Conservation (phyloP, 2,113 vertebrate genomes). For the Myxocyprinus asiaticus region DNA sequence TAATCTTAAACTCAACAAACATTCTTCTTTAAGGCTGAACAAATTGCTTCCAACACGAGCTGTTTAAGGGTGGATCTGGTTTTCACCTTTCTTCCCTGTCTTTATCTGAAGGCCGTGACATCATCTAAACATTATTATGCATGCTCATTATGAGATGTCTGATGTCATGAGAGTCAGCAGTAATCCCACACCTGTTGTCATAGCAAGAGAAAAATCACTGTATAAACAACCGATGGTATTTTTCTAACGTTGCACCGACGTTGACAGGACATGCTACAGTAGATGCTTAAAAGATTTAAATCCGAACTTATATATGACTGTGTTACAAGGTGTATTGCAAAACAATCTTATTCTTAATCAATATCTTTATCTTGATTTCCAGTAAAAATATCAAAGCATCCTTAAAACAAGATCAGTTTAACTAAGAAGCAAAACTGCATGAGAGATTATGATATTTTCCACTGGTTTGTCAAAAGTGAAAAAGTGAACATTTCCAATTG, state of each 20-base stretch:
- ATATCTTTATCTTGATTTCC: too few species aligned
- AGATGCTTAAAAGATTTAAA: not conserved
- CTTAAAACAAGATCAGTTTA: too few species aligned
- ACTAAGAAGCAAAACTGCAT: too few species aligned
- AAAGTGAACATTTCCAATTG: too few species aligned
- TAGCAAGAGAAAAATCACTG: slow-evolving; percentile 63
- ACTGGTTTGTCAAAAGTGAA: too few species aligned
- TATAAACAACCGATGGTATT: slow-evolving; percentile 59
- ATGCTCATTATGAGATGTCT: slow-evolving; percentile 66
- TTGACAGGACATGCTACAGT: slow-evolving; percentile 16
- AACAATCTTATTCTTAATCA: too few species aligned
- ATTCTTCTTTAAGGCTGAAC: slow-evolving; percentile 41
- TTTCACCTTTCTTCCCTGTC: slow-evolving; percentile 41
- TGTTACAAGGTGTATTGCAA: not conserved
- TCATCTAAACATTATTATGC: slow-evolving; percentile 61
- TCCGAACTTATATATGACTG: not conserved
- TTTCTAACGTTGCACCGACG: slow-evolving; percentile 32
- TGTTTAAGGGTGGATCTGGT: slow-evolving; percentile 44
- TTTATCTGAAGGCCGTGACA: slow-evolving; percentile 64
- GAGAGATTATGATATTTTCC: too few species aligned
- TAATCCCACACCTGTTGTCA: slow-evolving; percentile 61
- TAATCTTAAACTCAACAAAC: slow-evolving; percentile 55
- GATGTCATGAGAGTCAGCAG: slow-evolving; percentile 63
- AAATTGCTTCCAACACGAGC: slow-evolving; percentile 46
- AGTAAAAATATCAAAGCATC: not conserved